These are phyloP conservation scores for Formica aserva DNA, from an alignment of 2,888 invertebrate species.

Conservation along the genomic window DNA sequence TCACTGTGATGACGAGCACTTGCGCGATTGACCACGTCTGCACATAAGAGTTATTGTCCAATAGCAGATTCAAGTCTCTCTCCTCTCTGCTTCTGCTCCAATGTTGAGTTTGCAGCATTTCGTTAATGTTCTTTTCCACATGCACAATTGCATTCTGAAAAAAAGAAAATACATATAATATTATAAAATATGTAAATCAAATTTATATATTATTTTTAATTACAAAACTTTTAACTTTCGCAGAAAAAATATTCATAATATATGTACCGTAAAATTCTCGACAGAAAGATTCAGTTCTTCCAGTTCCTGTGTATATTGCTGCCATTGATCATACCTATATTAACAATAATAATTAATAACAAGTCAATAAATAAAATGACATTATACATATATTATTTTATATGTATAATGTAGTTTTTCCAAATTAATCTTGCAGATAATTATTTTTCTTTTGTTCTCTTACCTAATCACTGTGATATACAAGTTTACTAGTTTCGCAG, in stretches of 20 bases:
- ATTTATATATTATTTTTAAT: not conserved
- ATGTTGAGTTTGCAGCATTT: slow-evolving; percentile 94
- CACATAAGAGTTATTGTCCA: slow-evolving; percentile 95
- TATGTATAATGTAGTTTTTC: not conserved
- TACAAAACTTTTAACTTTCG: not conserved
- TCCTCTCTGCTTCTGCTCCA: slow-evolving; percentile 93
- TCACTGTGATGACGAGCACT: slow-evolving; percentile 92
- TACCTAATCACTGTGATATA: slow-evolving; percentile 95
- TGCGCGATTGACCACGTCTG: slow-evolving; percentile 95
- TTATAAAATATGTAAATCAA: not conserved
- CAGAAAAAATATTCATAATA: not conserved
- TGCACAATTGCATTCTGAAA: slow-evolving; percentile 91
- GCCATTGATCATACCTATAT: slow-evolving; percentile 95
- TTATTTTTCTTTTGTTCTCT: slow-evolving; percentile 13
- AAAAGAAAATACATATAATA: not conserved
- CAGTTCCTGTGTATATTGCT: slow-evolving; percentile 95
- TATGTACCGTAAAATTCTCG: slow-evolving; percentile 94
- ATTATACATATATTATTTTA: not conserved
- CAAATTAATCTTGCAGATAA: not conserved
- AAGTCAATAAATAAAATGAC: slow-evolving; percentile 16
- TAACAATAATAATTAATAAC: not conserved
- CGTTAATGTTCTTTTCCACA: slow-evolving; percentile 94
- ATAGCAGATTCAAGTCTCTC: slow-evolving; percentile 92
- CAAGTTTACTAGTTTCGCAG: slow-evolving; percentile 95
- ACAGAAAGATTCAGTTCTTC: slow-evolving; percentile 95